phyloP scores from a whole-genome alignment of 2,888 invertebrate genomes.

The Pterostichus madidus region DNA sequence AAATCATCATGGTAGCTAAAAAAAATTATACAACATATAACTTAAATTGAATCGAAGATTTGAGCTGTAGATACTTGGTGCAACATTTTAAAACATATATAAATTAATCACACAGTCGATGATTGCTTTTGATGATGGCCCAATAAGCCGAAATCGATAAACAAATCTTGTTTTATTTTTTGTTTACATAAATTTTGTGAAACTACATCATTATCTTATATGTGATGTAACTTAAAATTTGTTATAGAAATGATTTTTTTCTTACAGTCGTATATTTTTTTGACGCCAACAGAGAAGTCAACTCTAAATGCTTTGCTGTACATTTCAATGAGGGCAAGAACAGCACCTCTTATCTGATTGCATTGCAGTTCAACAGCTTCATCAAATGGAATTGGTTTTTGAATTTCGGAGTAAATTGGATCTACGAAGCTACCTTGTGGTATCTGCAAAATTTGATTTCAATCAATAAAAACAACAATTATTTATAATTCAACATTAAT shows the following conservation, averaged over 20 bases:
- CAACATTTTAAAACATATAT: too few species aligned
- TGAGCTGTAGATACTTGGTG: too few species aligned
- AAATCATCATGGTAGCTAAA: constrained; percentile 84
- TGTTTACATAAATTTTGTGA: too few species aligned
- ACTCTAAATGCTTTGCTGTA: constrained; percentile 92
- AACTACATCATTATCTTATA: too few species aligned
- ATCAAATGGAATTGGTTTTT: constrained; percentile 37
- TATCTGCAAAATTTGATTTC: constrained; percentile 13
- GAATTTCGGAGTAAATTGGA: constrained; percentile 58
- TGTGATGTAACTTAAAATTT: constrained; percentile 8
- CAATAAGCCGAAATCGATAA: too few species aligned
- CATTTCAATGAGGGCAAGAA: constrained; percentile 90
- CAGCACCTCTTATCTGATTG: constrained; percentile 87
- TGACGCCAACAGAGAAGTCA: constrained; percentile 82
- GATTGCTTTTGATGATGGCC: too few species aligned
- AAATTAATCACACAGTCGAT: too few species aligned
- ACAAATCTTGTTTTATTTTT: too few species aligned
- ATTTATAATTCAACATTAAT: too few species aligned
- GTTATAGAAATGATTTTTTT: constrained; percentile 61
- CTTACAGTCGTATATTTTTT: constrained; percentile 74
- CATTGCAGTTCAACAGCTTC: constrained; percentile 77
- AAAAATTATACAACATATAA: constrained; percentile 59
- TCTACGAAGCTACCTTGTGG: constrained; percentile 45
- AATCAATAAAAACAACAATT: too few species aligned
- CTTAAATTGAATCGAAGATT: too few species aligned